Evolutionary conservation across 2,888 invertebrate species (phyloP).

Genomic region (Amitus sp.): DNA sequence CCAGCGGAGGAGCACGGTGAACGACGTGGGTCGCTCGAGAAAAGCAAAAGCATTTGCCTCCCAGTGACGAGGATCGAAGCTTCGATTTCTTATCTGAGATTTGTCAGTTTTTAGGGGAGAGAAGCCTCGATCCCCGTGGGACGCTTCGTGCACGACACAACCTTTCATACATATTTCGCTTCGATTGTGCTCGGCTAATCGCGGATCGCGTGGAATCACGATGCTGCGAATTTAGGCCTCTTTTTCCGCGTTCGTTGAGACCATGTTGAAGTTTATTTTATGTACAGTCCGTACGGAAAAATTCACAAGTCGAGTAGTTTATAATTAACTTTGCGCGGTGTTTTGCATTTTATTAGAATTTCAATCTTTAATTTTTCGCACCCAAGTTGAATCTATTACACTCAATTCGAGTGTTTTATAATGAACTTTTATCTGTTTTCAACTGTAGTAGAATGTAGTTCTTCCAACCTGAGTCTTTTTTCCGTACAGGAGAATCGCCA

Average conservation of each 20-base stretch:
- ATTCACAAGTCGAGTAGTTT: no score
- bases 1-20: no score
- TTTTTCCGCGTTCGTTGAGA: slow-evolving; percentile 26
- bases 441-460: no score
- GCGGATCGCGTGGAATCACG: slow-evolving; percentile 35
- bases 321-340: no score
- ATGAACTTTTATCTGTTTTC: no score
- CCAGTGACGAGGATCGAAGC: slow-evolving; percentile 26
- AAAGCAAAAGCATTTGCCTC: slow-evolving; percentile 38
- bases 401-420: no score
- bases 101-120: slow-evolving; percentile 1
- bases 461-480: no score
- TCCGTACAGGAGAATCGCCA: no score
- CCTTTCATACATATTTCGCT: slow-evolving; percentile 30
- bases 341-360: no score
- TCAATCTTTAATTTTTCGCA: no score
- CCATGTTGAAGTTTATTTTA: slow-evolving; percentile 32
- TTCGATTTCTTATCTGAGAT: slow-evolving; percentile 2
- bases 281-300: slow-evolving; percentile 22
- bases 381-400: no score
- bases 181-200: slow-evolving; percentile 36
- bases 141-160: slow-evolving; percentile 36
- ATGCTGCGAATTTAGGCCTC: slow-evolving; percentile 38
- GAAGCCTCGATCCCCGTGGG: slow-evolving; percentile 27
- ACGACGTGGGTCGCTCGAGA: slow-evolving; percentile 38